These are phyloP conservation scores for Tetropium fuscum DNA, from an alignment of 2,888 invertebrate species.

Conservation along the genomic window DNA sequence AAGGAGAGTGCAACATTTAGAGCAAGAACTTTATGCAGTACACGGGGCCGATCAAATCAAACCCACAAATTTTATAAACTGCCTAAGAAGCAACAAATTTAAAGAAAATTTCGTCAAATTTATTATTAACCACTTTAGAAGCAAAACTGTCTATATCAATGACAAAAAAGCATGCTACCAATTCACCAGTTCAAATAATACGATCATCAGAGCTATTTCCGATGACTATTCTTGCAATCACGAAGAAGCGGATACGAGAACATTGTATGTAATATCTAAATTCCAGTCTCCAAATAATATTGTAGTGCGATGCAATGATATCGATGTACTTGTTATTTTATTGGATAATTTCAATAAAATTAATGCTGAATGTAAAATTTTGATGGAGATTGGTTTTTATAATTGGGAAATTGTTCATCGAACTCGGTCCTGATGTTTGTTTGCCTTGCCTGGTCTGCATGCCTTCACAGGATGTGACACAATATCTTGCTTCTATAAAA, in stretches of 20 bases:
- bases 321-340: not conserved
- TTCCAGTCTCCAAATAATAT: constrained; percentile 1
- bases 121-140: not conserved
- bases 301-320: not conserved
- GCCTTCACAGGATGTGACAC: constrained; percentile 54
- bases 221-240: too few species aligned
- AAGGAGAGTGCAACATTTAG: not conserved
- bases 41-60: not conserved
- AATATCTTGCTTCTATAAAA: too few species aligned
- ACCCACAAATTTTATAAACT: too few species aligned
- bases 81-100: not conserved
- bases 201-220: too few species aligned
- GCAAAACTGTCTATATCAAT: not conserved
- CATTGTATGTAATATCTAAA: constrained; percentile 1
- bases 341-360: not conserved
- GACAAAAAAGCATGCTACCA: not conserved
- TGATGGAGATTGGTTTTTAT: not conserved
- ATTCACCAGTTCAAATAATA: not conserved
- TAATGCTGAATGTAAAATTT: not conserved
- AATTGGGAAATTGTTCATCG: too few species aligned
- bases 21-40: not conserved
- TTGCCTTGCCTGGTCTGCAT: constrained; percentile 52
- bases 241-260: not conserved
- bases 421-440: too few species aligned
- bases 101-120: not conserved